Base-by-base conservation (phyloP, 1,140 invertebrate genomes). In the Scaptomyza graminum region DNA sequence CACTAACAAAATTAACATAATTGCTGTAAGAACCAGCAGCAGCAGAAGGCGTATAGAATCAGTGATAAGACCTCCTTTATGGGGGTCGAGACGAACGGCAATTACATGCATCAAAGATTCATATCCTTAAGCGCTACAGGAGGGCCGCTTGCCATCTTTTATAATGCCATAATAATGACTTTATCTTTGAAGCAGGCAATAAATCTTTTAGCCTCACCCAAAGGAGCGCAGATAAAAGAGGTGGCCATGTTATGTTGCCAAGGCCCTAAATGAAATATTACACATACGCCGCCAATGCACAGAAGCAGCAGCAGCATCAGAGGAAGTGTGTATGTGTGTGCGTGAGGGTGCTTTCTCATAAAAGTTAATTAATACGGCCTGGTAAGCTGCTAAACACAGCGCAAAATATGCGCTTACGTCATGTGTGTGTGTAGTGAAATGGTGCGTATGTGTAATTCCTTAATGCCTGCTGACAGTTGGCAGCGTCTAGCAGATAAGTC, bases 31-130 rank as follows among this genome's bases (percentile, higher is more conserved):
- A n/a, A 8, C 7, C 25, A 28, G n/a, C 18, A 57, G 18, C 51
- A 51, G 31, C 44, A 16, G 39, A 46, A 22, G 55, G 22, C 15
- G 65, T 57, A 34, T 34, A 64, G 73, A 80, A 84, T 70, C 81
- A 87, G 87, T 85, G 81, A 85, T 59, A 67, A 65, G 54, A 46
- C 49, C 71, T 47, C 70, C 55, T 56, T 6, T 31, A 68, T 61
- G 39, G 54, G 69, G 62, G 70, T 67, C 70, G 57, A n/a, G 47
- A 51, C 31, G 8, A 46, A 67, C 43, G 61, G 72, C 83, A 87
- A 87, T 87, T 87, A 87, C 79, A 88, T 74, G 83, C 83, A 87
- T 87, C 83, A 87, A 87, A 87, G 83, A 87, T 87, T 87, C 83
- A 87, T 88, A 79, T 88, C 78, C 71, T 74, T 87, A 87, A 87